A percentile compares a stretch with the other conserved stretches of the same genome.
phyloP scores from a whole-genome alignment of 2,797 vertebrate species.

The Sebastes iracundus region DNA sequence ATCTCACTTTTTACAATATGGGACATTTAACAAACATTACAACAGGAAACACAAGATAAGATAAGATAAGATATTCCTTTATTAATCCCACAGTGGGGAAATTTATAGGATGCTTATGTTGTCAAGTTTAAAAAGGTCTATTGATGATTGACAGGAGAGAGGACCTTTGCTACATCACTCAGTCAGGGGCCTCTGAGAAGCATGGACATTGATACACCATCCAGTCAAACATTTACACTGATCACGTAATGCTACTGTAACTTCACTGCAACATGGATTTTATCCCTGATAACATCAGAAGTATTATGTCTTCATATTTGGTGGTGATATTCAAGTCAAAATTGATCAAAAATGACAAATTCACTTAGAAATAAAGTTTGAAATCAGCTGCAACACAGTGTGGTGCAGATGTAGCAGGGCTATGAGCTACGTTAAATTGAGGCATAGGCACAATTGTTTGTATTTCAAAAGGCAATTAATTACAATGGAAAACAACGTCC shows the following conservation, averaged over 20 bases:
- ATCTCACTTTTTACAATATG: too few relatives aligned
- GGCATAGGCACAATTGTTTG: neutral
- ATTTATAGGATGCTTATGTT: neutral
- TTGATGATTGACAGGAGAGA: constrained; percentile 16
- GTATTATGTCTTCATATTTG: neutral
- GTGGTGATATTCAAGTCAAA: neutral
- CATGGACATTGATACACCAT: neutral
- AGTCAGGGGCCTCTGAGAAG: neutral
- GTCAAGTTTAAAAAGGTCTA: neutral
- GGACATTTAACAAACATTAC: too few relatives aligned
- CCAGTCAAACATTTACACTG: constrained; percentile 26
- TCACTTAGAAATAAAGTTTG: neutral
- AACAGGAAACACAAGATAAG: too few relatives aligned
- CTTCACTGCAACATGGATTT: neutral
- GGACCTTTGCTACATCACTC: constrained; percentile 23
- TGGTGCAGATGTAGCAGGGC: neutral
- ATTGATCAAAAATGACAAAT: neutral
- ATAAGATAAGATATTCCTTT: too few relatives aligned
- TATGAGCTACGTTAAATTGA: neutral
- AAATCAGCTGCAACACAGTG: neutral
- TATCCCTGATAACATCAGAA: neutral
- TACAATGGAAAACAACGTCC: neutral
- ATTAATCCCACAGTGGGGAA: too few relatives aligned
- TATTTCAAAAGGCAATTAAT: neutral
- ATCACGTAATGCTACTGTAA: neutral